Evolutionary conservation across 2,113 vertebrate genomes (phyloP).

Genomic region (Apeltes quadracus): DNA sequence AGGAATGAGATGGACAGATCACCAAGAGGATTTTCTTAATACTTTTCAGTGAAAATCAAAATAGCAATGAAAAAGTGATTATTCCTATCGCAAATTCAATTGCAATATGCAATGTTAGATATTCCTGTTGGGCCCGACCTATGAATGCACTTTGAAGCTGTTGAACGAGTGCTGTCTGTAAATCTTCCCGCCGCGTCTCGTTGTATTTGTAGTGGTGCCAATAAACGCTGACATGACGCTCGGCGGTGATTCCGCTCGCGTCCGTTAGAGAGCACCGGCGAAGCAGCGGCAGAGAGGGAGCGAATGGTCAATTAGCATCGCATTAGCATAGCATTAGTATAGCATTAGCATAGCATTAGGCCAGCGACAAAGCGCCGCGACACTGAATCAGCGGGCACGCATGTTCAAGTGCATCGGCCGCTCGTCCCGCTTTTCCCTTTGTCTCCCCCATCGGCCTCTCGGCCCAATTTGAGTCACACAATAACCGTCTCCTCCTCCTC

Average conservation of each 20-base stretch:
- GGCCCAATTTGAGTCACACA: slow-evolving; percentile 4
- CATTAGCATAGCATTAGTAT: slow-evolving; percentile 61
- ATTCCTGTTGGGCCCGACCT: no score
- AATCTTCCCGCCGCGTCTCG: slow-evolving; percentile 6
- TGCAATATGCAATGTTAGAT: no score
- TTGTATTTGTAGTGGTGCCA: background rate
- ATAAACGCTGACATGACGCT: slow-evolving; percentile 22
- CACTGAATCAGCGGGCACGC: background rate
- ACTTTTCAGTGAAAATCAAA: no score
- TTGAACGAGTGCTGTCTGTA: background rate
- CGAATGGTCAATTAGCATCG: slow-evolving; percentile 48
- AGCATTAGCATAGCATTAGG: slow-evolving; percentile 57
- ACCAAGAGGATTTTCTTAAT: background rate
- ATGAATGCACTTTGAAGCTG: background rate
- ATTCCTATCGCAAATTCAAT: no score
- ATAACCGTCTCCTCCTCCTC: slow-evolving; percentile 7
- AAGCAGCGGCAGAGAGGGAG: slow-evolving; percentile 31
- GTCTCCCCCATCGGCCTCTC: background rate
- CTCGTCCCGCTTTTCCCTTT: background rate
- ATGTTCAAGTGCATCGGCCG: background rate
- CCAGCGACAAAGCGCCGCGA: slow-evolving; percentile 36
- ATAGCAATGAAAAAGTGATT: no score
- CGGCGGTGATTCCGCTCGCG: slow-evolving; percentile 26
- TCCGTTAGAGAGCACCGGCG: slow-evolving; percentile 7
- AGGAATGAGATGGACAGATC: background rate